phyloP scores from a whole-genome alignment of 2,888 invertebrate genomes.

The Frankliniella fusca region DNA sequence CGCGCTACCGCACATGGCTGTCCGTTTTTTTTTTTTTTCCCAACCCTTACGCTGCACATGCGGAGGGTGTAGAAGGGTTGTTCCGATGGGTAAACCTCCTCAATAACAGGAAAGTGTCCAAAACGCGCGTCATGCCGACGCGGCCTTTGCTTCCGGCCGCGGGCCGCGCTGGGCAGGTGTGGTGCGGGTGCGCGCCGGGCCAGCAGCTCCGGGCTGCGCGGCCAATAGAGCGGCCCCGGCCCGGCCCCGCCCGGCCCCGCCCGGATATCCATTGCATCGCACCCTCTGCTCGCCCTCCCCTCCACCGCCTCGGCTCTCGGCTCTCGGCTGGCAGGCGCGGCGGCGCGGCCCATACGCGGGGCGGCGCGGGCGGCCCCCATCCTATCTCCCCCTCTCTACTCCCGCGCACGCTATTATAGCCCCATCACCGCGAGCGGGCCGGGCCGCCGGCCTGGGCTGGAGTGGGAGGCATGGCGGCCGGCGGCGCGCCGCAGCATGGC shows the following conservation, averaged over 20 bases:
- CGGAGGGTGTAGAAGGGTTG: too few relatives aligned
- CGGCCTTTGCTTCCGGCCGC: too few relatives aligned
- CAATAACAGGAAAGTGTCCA: too few relatives aligned
- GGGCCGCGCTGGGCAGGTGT: too few relatives aligned
- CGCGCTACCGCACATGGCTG: background rate
- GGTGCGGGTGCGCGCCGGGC: too few relatives aligned
- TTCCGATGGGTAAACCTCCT: too few relatives aligned
- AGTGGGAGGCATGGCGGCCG: slow-evolving; percentile 13
- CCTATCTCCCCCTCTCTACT: background rate
- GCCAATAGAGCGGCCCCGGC: background rate
- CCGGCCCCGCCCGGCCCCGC: background rate
- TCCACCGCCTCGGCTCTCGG: background rate
- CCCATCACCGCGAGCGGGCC: slow-evolving; percentile 18
- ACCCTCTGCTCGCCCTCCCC: background rate
- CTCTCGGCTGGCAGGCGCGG: background rate
- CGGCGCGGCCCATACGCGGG: background rate
- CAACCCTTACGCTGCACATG: too few relatives aligned
- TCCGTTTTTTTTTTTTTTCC: too few relatives aligned
- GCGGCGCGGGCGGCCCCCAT: background rate
- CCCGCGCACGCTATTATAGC: background rate
- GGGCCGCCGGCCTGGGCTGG: background rate
- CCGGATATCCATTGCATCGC: background rate
- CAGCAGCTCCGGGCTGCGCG: too few relatives aligned
- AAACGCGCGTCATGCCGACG: too few relatives aligned
- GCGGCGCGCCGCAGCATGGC: background rate